Conservation (phyloP, 2,797 vertebrate species). For the Phalanger gymnotis region DNA sequence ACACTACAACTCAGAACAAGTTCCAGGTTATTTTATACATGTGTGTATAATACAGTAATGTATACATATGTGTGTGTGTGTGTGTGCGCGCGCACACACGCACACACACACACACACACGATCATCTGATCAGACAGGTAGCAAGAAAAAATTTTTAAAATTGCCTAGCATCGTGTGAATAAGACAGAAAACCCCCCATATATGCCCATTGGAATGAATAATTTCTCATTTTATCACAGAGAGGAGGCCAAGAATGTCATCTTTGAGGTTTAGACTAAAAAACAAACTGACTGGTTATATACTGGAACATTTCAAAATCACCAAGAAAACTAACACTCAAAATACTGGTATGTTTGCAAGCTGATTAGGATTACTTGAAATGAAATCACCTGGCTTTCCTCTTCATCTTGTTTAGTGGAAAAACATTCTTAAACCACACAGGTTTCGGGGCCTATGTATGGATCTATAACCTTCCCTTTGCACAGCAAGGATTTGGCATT, state of each 20-base stretch:
- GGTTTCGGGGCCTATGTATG: background rate
- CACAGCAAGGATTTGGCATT: background rate
- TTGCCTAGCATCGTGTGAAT: background rate
- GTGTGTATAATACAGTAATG: too few species aligned
- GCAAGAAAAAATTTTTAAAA: background rate
- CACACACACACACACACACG: background rate
- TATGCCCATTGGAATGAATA: background rate
- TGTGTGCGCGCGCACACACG: too few species aligned
- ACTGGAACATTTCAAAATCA: background rate
- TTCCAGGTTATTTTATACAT: too few species aligned
- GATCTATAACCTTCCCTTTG: background rate
- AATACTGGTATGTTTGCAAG: background rate
- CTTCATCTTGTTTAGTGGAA: background rate
- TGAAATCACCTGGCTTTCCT: constrained; percentile 5
- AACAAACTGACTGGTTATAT: background rate
- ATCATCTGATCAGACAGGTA: background rate
- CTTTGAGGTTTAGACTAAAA: background rate
- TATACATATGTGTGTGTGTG: too few species aligned
- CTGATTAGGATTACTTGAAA: background rate
- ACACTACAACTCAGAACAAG: too few species aligned
- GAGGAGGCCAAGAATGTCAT: background rate
- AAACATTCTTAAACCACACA: background rate
- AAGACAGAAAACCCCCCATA: background rate
- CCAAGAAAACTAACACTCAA: background rate
- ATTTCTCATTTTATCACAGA: background rate